phyloP scores from a whole-genome alignment of 2,888 invertebrate species.

The Teleiodes luculella region DNA sequence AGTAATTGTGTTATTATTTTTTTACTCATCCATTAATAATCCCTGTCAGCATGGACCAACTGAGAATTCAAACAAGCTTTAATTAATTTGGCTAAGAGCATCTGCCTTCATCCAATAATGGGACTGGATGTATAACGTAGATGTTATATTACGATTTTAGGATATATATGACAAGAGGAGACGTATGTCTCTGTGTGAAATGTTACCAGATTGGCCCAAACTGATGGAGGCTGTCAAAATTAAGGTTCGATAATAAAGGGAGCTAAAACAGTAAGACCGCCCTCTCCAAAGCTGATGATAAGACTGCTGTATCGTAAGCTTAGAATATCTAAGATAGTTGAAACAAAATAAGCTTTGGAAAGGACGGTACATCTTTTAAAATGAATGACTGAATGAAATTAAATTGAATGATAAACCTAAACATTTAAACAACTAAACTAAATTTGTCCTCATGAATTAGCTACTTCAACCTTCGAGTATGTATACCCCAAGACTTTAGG shows the following conservation, averaged over 20 bases:
- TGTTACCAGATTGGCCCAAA: conserved; percentile 89
- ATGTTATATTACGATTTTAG: conserved; percentile 78
- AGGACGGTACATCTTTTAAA: conserved; percentile 52
- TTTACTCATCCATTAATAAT: not conserved
- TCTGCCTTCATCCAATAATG: not conserved
- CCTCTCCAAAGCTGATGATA: conserved; percentile 39
- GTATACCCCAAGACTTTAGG: no score
- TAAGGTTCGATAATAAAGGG: conserved; percentile 81
- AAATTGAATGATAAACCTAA: conserved; percentile 50
- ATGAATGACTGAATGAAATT: conserved; percentile 56
- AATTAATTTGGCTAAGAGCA: conserved; percentile 24
- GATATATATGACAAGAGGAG: conserved; percentile 83
- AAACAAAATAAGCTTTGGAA: conserved; percentile 38
- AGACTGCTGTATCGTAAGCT: no score
- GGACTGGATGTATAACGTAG: conserved; percentile 39
- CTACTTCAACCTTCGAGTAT: conserved; percentile 37
- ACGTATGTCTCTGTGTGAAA: conserved; percentile 83
- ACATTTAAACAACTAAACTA: conserved; percentile 54
- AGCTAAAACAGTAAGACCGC: conserved; percentile 48
- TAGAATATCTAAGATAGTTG: no score
- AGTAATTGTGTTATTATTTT: not conserved
- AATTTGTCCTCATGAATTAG: conserved; percentile 44
- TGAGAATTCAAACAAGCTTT: conserved; percentile 19
- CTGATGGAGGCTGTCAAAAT: conserved; percentile 82
- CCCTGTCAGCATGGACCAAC: not conserved